Evolutionary conservation across 2,113 vertebrate species (phyloP), one percentile per base, ranked within the genome.

Genomic region (Gnathonemus echidnorhynchus): DNA sequence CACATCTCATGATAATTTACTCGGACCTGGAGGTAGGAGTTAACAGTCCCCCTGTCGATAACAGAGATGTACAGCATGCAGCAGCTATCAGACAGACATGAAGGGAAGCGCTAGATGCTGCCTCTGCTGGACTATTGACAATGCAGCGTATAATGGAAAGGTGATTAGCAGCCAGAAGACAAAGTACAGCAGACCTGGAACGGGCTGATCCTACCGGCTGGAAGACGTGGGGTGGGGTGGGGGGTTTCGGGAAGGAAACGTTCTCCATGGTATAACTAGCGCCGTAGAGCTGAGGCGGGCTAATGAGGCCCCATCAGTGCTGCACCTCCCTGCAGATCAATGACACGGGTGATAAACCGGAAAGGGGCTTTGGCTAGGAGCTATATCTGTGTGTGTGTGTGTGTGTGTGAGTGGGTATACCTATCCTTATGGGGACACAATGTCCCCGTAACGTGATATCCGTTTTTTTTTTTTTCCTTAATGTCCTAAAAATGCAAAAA

Each of bases 1-100:
- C 86, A 87, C 87, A 93, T 91, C 92, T 92, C 90, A 91, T 50
- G 89, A 90, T 93, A 92, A 93, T 94, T 93, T 92, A 92, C 92
- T 94, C 87, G 91, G 91, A 91, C 89, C 66, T 88, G 56, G 90
- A 84, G 49, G 91, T 86, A 87, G 88, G 87, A 15, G 48, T 35
- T 31, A 58, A 92, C 49, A 91, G 88, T 39, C 27, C 45, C 87
- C 84, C 5, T 13, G 5, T 77, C 74, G 35, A 77, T 39, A 42
- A 87, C n/a, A 53, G 50, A 87, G 9, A 31, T 31, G n/a, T 70
- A 70, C 3, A 45, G 24, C 0, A 85, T 85, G 21, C 48, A n/a
- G 21, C 83, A 85, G 39, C 39, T 48, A 11, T 53, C n/a, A 87
- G 31, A 52, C 27, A 31, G 4, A 86, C 45, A 86, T 13, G 9